Conservation (phyloP, 2,797 vertebrate genomes). For the Peromyscus eremicus region DNA sequence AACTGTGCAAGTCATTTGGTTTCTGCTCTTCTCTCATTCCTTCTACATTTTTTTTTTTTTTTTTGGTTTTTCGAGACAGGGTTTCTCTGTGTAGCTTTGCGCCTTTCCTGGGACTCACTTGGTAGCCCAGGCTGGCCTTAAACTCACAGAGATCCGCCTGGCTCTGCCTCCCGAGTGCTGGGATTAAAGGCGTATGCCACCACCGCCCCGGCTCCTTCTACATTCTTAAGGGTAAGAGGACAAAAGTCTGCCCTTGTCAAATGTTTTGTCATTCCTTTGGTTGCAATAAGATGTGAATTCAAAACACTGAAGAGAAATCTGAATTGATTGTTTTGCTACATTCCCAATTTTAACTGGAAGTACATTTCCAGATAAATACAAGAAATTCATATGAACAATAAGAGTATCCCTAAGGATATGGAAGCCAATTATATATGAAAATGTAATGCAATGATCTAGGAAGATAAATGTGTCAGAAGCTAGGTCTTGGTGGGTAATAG, state of each 20-base stretch:
- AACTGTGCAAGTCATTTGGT: background rate
- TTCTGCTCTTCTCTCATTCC: background rate
- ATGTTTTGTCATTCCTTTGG: background rate
- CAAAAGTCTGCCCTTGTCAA: background rate
- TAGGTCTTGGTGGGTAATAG: background rate
- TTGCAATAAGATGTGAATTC: background rate
- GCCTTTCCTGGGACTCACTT: too few species aligned
- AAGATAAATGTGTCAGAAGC: background rate
- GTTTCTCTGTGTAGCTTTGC: too few species aligned
- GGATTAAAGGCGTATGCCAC: too few species aligned
- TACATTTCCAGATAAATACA: background rate
- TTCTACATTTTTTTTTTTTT: too few species aligned
- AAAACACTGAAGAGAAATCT: background rate
- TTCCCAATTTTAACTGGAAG: background rate
- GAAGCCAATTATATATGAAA: background rate
- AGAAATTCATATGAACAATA: background rate
- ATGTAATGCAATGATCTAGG: background rate
- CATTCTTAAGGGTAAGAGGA: background rate
- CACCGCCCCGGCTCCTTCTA: too few species aligned
- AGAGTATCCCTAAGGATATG: background rate
- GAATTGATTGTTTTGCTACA: background rate
- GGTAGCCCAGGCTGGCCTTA: too few species aligned
- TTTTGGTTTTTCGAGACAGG: too few species aligned
- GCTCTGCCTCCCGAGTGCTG: too few species aligned
- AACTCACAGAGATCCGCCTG: too few species aligned